Evolutionary conservation across 2,888 invertebrate species (phyloP).

Genomic region (Tineola bisselliella): DNA sequence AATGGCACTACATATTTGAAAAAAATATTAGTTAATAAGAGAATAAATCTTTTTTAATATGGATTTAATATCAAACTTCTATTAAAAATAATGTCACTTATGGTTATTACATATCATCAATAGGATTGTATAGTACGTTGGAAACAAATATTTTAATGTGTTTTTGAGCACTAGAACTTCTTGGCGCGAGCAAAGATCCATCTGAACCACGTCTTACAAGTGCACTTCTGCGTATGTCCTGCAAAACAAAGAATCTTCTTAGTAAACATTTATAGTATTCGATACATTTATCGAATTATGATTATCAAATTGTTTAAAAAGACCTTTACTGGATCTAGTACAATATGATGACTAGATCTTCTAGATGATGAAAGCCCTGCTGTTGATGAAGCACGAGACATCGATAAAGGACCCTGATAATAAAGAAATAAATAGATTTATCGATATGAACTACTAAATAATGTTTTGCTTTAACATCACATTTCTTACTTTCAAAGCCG

Average conservation of each 20-base stretch:
- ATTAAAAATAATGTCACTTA: not conserved
- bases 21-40: not conserved
- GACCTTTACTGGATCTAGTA: conserved; percentile 50
- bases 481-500: conserved; percentile 38
- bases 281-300: not conserved
- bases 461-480: not conserved
- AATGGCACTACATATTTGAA: not conserved
- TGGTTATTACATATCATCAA: not conserved
- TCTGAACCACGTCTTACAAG: conserved; percentile 55
- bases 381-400: conserved; percentile 50
- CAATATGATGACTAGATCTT: conserved; percentile 53
- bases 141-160: conserved; percentile 58
- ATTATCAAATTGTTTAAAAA: not conserved
- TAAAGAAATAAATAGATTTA: not conserved
- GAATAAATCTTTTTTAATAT: not conserved
- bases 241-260: conserved; percentile 20
- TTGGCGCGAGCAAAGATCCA: conserved; percentile 47
- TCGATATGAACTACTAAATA: not conserved
- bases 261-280: not conserved
- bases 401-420: conserved; percentile 42
- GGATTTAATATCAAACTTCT: not conserved
- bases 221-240: conserved; percentile 50
- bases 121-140: conserved; percentile 22
- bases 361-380: conserved; percentile 55
- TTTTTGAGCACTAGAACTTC: conserved; percentile 33